Conservation (phyloP, 2,113 vertebrate genomes). For the Tympanuchus pallidicinctus region DNA sequence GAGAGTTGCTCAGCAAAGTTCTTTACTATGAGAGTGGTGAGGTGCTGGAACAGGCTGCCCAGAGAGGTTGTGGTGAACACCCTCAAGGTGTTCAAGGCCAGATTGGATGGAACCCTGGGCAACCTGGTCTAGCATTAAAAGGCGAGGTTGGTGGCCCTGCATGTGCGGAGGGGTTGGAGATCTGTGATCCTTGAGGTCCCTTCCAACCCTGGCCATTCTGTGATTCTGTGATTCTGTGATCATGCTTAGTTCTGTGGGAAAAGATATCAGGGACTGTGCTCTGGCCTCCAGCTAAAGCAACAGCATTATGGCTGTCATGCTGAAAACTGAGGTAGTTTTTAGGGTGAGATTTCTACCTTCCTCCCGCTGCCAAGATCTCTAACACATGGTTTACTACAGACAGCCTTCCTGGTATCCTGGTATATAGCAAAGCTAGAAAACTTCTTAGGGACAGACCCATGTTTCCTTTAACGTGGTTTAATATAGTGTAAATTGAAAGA, state of each 20-base stretch:
- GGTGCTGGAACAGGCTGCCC: too few relatives aligned
- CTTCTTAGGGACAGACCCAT: conserved; percentile 12
- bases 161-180: too few relatives aligned
- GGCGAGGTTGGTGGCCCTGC: too few relatives aligned
- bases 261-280: fast-evolving
- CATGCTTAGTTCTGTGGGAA: neutral
- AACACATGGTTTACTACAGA: conserved; percentile 11
- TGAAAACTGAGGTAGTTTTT: neutral
- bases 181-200: too few relatives aligned
- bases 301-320: fast-evolving
- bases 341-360: neutral
- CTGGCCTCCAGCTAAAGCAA: neutral
- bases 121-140: too few relatives aligned
- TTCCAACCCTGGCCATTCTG: too few relatives aligned
- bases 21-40: too few relatives aligned
- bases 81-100: too few relatives aligned
- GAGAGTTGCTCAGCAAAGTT: neutral
- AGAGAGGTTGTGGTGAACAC: too few relatives aligned
- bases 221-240: too few relatives aligned
- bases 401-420: conserved; percentile 36
- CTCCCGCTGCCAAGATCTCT: neutral
- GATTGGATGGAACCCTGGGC: too few relatives aligned
- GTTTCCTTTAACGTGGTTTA: neutral
- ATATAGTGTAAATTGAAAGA: neutral
- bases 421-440: conserved; percentile 44